phyloP scores from a whole-genome alignment of 2,888 invertebrate species.

The Aphidoletes aphidimyza region DNA sequence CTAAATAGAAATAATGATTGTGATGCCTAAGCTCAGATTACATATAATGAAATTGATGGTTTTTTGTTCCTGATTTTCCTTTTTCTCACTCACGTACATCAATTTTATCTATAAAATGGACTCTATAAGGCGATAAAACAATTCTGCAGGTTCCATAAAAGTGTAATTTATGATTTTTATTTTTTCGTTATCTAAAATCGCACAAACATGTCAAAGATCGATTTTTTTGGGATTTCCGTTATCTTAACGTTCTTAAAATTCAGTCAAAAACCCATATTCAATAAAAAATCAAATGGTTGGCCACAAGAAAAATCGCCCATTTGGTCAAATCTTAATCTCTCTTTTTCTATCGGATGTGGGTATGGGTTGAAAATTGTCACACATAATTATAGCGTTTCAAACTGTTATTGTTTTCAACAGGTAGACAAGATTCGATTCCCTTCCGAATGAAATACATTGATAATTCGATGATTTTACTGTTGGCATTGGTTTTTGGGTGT shows the following conservation, averaged over 20 bases:
- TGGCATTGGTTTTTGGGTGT: not conserved
- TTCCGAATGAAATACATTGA: not conserved
- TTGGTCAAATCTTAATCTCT: conserved; percentile 11
- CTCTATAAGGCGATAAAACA: too few relatives aligned
- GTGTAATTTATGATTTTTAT: conserved; percentile 15
- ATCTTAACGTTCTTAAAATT: not conserved
- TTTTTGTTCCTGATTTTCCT: too few relatives aligned
- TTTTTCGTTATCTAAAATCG: not conserved
- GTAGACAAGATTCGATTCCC: not conserved
- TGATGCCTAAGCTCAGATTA: not conserved
- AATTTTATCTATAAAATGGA: not conserved
- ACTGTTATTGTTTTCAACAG: not conserved
- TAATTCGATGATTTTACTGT: not conserved
- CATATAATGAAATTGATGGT: not conserved
- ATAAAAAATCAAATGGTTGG: not conserved
- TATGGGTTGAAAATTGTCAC: conserved; percentile 15
- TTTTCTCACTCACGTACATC: too few relatives aligned
- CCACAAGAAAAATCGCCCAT: not conserved
- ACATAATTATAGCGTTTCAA: conserved; percentile 16
- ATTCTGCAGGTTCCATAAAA: not conserved
- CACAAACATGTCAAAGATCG: not conserved
- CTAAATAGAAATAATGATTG: conserved; percentile 12
- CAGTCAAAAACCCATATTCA: not conserved
- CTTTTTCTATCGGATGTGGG: conserved; percentile 22
- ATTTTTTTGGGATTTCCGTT: not conserved